Evolutionary conservation across 2,797 vertebrate genomes (phyloP), one percentile per base, ranked within the genome.

Genomic region (Synanceia verrucosa): DNA sequence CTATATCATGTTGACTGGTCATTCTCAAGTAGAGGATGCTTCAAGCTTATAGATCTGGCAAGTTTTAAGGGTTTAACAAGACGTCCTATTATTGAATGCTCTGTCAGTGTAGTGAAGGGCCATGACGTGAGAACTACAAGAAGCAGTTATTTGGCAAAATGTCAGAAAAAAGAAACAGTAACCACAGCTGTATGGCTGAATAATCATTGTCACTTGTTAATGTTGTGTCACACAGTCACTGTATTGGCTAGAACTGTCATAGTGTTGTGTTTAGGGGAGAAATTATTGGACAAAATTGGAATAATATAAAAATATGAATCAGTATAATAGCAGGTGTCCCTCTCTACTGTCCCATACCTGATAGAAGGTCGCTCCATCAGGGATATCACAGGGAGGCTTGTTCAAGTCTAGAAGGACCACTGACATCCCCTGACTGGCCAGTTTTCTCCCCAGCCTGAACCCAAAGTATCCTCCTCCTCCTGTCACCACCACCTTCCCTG

Each of bases 401-500:
- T 69, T 90, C 19, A 95, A 69, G 58, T 99, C 97, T 36, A 97
- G 85, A 1, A 99, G 94, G 82, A 96, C 82, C 31, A 97, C 97
- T 0, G 92, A 86, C 59, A 90, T 16, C 21, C 96, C 96, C 2
- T 90, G 92, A 47, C 73, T 84, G 19, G 92, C 92, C 18, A 98
- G 94, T 26, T 94, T 93, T 59, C 91, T 94, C 2, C 95, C 96
- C 74, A 99, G 92, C 47, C 94, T 94, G 72, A 95, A 96, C 2
- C 97, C 97, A 51, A 98, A 94, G 89, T 97, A 98, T 14, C 97
- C 97, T 1, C 93, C 94, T 6, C 97, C 97, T 67, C 97, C 97
- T 0, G 97, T 98, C 78, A 99, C 95, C 84, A 98, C 16, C 23
- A 94, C 93, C 90, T 90, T 97, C 55, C 81, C 87, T 0, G 64